phyloP scores from a whole-genome alignment of 2,113 vertebrate species.

The Pelvicachromis taeniatus region DNA sequence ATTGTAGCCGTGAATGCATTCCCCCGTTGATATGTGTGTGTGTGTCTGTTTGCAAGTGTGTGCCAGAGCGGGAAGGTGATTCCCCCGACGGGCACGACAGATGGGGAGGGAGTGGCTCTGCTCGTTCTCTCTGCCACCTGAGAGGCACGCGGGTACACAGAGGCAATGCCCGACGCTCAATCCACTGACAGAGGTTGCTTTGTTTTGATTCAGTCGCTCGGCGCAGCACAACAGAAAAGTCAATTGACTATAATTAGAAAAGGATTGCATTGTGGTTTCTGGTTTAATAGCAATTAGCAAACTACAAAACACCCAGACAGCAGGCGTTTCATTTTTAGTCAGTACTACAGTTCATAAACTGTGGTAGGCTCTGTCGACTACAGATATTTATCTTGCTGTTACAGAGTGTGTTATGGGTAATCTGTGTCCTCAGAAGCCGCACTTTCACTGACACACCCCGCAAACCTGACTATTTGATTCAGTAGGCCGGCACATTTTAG shows the following conservation, averaged over 20 bases:
- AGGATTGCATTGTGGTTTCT: background rate
- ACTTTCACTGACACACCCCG: background rate
- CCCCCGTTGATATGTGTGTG: background rate
- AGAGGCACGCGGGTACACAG: background rate
- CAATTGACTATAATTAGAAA: background rate
- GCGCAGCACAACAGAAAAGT: background rate
- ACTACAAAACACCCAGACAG: background rate
- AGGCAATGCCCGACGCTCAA: background rate
- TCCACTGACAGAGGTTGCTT: background rate
- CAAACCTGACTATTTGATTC: background rate
- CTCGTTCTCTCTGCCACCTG: conserved; percentile 1
- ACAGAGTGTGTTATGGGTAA: background rate
- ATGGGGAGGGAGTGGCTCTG: conserved; percentile 19
- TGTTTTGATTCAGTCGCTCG: background rate
- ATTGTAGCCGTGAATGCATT: background rate
- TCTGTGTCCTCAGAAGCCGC: background rate
- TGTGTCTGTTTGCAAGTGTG: background rate
- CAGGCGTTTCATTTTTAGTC: background rate
- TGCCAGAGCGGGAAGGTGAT: conserved; percentile 8
- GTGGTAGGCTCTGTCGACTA: background rate
- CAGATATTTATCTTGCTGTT: background rate
- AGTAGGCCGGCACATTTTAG: background rate
- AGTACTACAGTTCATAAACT: background rate
- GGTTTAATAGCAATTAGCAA: background rate
- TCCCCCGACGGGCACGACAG: conserved; percentile 34